Conservation (phyloP, 1,140 invertebrate genomes). For the Megathymus violae region DNA sequence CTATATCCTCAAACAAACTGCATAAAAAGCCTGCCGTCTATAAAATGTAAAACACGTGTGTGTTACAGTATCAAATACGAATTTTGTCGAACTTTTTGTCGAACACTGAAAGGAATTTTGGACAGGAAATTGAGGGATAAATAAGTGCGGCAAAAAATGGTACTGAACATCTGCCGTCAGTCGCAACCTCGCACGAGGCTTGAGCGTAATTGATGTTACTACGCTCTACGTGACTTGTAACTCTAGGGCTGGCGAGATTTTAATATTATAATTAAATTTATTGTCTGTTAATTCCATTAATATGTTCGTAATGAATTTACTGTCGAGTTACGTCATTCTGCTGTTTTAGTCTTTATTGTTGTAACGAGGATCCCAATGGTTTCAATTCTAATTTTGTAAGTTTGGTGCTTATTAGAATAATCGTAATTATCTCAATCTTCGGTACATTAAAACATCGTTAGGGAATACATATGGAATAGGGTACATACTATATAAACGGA, state of each 20-base stretch:
- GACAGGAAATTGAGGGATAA: slow-evolving; percentile 12
- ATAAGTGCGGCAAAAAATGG: slow-evolving; percentile 15
- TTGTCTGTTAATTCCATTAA: neutral
- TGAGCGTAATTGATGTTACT: slow-evolving; percentile 16
- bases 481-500: no score
- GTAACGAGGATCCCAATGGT: no score
- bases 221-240: slow-evolving; percentile 4
- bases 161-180: slow-evolving; percentile 13
- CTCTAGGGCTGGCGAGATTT: slow-evolving; percentile 3
- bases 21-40: neutral
- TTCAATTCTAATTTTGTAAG: no score
- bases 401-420: no score
- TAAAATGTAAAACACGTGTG: neutral
- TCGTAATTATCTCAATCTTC: no score
- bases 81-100: slow-evolving; percentile 1
- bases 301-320: neutral
- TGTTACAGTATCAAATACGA: neutral
- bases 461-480: no score
- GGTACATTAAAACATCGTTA: no score
- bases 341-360: no score
- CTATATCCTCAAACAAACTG: no score
- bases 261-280: neutral
- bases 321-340: no score
- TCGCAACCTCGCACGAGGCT: slow-evolving; percentile 16
- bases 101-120: slow-evolving; percentile 3